Evolutionary conservation across 2,888 invertebrate species (phyloP).

Genomic region (Noctua comes): DNA sequence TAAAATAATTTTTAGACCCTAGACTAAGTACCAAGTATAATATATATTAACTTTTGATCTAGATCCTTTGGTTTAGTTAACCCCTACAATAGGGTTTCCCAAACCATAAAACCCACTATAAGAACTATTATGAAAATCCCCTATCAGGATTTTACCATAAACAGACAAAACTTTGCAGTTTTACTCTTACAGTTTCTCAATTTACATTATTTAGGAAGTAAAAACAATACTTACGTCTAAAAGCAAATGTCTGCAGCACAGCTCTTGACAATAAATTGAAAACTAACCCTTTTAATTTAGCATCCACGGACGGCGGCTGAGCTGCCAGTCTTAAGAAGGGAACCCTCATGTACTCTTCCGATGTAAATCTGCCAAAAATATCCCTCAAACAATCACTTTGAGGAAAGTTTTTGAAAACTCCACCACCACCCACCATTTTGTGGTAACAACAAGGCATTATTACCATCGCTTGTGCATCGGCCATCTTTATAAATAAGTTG

Average conservation of each 20-base stretch:
- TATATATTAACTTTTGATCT: not conserved
- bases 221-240: slow-evolving; percentile 86
- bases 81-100: not conserved
- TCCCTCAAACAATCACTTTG: slow-evolving; percentile 88
- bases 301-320: slow-evolving; percentile 91
- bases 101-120: not conserved
- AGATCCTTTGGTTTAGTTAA: not conserved
- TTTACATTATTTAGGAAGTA: not conserved
- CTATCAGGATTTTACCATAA: not conserved
- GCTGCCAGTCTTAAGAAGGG: slow-evolving; percentile 94
- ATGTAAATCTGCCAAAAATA: slow-evolving; percentile 77
- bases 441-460: slow-evolving; percentile 96
- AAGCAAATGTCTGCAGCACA: slow-evolving; percentile 91
- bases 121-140: not conserved
- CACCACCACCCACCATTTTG: slow-evolving; percentile 85
- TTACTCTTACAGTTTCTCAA: not conserved
- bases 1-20: too few relatives aligned
- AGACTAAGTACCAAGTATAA: too few relatives aligned
- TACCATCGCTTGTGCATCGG: slow-evolving; percentile 89
- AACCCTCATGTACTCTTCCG: slow-evolving; percentile 87
- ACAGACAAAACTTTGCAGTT: not conserved
- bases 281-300: slow-evolving; percentile 85
- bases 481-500: slow-evolving; percentile 91
- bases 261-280: slow-evolving; percentile 91
- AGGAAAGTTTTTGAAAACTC: slow-evolving; percentile 92